Percentiles rank a stretch among this genome's conserved stretches.
These are phyloP conservation scores for Dryobates pubescens DNA, from an alignment of 2,797 vertebrate genomes.

Conservation along the genomic window DNA sequence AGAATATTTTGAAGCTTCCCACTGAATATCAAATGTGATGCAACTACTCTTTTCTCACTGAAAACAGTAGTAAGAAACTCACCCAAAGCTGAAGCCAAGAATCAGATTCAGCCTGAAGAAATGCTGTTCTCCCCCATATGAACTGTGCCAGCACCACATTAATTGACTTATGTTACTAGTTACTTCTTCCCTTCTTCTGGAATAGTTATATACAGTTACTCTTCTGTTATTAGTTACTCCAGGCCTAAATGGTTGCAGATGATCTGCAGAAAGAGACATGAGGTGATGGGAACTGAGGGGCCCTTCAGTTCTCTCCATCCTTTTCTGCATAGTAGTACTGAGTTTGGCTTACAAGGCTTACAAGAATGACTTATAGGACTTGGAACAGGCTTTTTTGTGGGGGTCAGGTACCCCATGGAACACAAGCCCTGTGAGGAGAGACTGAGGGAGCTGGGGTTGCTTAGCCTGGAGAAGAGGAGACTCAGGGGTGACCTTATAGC, in stretches of 20 bases:
- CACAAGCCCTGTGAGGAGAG: too few species aligned
- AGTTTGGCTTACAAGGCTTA: neutral
- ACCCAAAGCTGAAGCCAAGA: neutral
- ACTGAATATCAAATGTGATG: neutral
- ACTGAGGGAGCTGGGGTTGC: too few species aligned
- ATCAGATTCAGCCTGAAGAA: neutral
- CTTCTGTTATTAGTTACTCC: neutral
- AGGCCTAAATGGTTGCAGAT: neutral
- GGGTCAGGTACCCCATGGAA: fast-evolving
- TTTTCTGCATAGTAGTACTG: neutral
- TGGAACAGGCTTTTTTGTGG: neutral
- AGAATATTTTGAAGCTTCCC: neutral
- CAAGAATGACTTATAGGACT: neutral
- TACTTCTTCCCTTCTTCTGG: neutral
- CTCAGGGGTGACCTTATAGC: too few species aligned
- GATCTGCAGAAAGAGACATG: neutral
- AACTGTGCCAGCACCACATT: neutral
- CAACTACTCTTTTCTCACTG: neutral
- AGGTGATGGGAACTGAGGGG: fast-evolving
- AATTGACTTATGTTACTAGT: neutral
- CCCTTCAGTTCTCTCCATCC: neutral
- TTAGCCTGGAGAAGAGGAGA: too few species aligned
- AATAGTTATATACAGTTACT: neutral
- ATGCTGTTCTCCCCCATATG: neutral
- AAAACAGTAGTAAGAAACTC: neutral